These are phyloP conservation scores for Crepidodera aurea DNA, from an alignment of 2,888 invertebrate genomes.

Conservation along the genomic window DNA sequence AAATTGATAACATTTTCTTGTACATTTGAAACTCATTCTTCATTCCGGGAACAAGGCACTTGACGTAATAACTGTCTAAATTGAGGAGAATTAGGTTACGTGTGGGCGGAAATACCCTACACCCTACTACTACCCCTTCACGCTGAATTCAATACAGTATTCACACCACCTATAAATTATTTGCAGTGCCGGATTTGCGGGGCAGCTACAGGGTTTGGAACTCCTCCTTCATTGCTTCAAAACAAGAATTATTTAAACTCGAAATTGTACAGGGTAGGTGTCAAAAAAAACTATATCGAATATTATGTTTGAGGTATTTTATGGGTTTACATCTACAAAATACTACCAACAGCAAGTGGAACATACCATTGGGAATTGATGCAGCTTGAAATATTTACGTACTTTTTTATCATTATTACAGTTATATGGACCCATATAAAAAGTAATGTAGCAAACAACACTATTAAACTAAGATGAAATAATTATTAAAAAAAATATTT, in stretches of 20 bases:
- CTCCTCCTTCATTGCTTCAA: slow-evolving; percentile 1
- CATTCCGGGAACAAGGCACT: neutral
- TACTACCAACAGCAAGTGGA: too few species aligned
- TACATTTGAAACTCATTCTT: neutral
- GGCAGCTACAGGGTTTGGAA: neutral
- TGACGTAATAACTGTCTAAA: neutral
- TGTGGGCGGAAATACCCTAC: slow-evolving; percentile 1
- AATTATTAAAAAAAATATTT: too few species aligned
- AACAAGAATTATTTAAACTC: neutral
- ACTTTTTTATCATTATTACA: too few species aligned
- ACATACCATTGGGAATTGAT: too few species aligned
- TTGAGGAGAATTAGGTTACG: neutral
- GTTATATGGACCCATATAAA: too few species aligned
- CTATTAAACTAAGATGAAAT: too few species aligned
- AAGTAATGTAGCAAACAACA: too few species aligned
- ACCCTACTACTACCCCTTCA: neutral
- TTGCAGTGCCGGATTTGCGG: slow-evolving; percentile 5
- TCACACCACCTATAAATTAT: slow-evolving; percentile 5
- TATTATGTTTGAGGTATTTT: too few species aligned
- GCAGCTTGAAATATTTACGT: too few species aligned
- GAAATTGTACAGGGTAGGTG: too few species aligned
- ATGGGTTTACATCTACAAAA: too few species aligned
- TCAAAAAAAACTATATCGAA: too few species aligned
- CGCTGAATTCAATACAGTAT: neutral
- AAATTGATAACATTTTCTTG: neutral